Base-by-base conservation (phyloP, 2,113 vertebrate genomes). In the Poecilia latipinna region DNA sequence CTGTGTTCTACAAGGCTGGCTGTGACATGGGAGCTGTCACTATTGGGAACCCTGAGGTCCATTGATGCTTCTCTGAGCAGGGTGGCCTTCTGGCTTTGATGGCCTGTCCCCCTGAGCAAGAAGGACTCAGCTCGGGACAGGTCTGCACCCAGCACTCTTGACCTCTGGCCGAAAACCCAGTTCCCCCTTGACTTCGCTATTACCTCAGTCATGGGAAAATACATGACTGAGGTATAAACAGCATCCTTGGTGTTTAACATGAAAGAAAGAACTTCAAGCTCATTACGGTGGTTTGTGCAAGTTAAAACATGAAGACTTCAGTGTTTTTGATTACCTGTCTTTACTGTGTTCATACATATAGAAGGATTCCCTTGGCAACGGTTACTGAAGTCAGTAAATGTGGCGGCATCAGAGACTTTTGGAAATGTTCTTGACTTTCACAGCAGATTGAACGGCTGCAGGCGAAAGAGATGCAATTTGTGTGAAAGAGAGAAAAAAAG, bases 1-100 rank as follows among this genome's bases (percentile, higher is more conserved):
- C 85, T 88, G 80, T 91, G 92, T 85, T 90, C 89, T 71, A 89
- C 78, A 70, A 84, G 65, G 70, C 82, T 86, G 84, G 77, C 80
- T 86, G 44, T 85, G 90, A 88, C 91, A 92, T 87, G 84, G 89
- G 81, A 91, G 86, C 89, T 91, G 89, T 92, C 91, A 91, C 89
- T 82, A 65, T 12, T 75, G 44, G 85, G 80, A 73, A 72, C 82
- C 86, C 84, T 72, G 69, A 80, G 85, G 91, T 82, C 79, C 65
- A 31, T 37, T 42, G 62, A 74, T 86, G 80, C 71, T 88, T 79
- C 80, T 87, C 80, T 90, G 64, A 90, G 88, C 88, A 82, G 86
- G 91, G 89, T 91, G 90, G 89, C 89, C 89, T 69, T 82, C 76
- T 82, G 44, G 64, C 61, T 80, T 82, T 90, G 88, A 88, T 65